Percentiles rank a stretch among this genome's conserved stretches.
Evolutionary conservation across 2,797 vertebrate species (phyloP).

Genomic region (Centropyge bicolor): DNA sequence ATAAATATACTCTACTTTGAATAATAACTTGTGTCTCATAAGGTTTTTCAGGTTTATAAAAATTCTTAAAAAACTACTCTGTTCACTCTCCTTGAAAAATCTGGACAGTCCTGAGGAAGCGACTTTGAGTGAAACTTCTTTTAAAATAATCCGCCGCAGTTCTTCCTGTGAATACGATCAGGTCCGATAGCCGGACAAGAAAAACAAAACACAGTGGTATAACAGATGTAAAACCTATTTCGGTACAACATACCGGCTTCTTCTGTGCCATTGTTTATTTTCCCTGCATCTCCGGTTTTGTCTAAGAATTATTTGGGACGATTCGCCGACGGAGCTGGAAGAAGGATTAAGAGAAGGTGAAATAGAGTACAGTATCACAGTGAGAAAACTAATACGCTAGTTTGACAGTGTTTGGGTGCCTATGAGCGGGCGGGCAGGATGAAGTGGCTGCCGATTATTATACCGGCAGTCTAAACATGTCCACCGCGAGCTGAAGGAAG

Average conservation of each 20-base stretch:
- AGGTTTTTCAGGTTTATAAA: background rate
- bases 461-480: constrained; percentile 75
- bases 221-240: constrained; percentile 80
- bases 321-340: constrained; percentile 60
- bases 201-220: constrained; percentile 56
- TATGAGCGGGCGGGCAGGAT: constrained; percentile 57
- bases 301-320: constrained; percentile 59
- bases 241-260: constrained; percentile 23
- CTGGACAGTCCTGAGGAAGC: constrained; percentile 10
- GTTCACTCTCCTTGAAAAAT: background rate
- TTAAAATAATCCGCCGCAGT: constrained; percentile 67
- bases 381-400: constrained; percentile 59
- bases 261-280: constrained; percentile 76
- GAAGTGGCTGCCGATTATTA: constrained; percentile 49
- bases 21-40: background rate
- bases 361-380: constrained; percentile 80
- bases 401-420: constrained; percentile 69
- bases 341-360: constrained; percentile 72
- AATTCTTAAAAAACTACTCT: background rate
- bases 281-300: constrained; percentile 77
- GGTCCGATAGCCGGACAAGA: constrained; percentile 59
- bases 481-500: constrained; percentile 53
- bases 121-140: constrained; percentile 49
- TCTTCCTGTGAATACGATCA: constrained; percentile 54
- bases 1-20: background rate